Conservation (phyloP, 1,140 invertebrate genomes). For the Ostrea denselamellosa region DNA sequence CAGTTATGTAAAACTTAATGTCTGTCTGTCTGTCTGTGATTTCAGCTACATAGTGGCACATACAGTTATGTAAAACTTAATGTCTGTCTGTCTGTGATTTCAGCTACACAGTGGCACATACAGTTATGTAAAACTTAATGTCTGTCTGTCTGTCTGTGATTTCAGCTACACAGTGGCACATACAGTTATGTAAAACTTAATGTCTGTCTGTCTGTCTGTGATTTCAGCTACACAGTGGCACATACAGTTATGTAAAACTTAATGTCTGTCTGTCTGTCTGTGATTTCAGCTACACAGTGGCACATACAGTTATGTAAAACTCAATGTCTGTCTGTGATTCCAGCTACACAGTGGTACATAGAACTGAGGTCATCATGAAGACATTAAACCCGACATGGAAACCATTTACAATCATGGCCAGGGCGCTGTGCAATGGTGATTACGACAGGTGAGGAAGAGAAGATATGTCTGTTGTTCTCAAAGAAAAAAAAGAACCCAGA, state of each 20-base stretch:
- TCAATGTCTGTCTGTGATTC: conserved; percentile 44
- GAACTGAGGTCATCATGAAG: conserved; percentile 81
- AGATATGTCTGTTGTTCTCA: background rate
- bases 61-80: too few relatives aligned
- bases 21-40: too few relatives aligned
- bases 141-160: too few relatives aligned
- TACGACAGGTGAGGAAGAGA: conserved; percentile 77
- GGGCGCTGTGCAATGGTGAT: conserved; percentile 83
- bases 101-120: too few relatives aligned
- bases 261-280: background rate
- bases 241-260: conserved; percentile 49
- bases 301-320: conserved; percentile 58
- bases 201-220: too few relatives aligned
- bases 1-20: too few relatives aligned
- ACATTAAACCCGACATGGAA: conserved; percentile 82
- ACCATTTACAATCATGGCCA: conserved; percentile 79
- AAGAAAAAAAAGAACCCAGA: too few relatives aligned
- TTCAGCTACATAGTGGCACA: too few relatives aligned
- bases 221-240: conserved; percentile 79
- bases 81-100: too few relatives aligned
- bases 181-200: too few relatives aligned
- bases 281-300: conserved; percentile 73
- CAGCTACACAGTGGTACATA: conserved; percentile 80
- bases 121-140: too few relatives aligned
- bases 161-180: too few relatives aligned